A percentile compares a stretch with the other conserved stretches of the same genome.
Conservation (phyloP, 2,797 vertebrate genomes). For the Gobionotothen gibberifrons region DNA sequence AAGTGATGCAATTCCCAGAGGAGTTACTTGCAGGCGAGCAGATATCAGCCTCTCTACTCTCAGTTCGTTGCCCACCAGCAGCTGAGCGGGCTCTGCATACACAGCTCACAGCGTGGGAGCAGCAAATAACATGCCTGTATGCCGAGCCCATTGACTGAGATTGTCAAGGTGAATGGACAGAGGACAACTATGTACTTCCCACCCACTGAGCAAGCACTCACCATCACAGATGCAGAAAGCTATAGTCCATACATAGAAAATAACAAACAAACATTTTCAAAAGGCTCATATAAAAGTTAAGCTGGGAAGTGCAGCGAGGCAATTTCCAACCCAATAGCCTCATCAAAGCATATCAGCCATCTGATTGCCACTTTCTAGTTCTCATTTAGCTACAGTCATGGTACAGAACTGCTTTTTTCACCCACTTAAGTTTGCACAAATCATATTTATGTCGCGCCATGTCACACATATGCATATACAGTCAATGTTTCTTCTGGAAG, state of each 20-base stretch:
- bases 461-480: slow-evolving; percentile 57
- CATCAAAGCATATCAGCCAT: slow-evolving; percentile 43
- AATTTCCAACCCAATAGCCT: slow-evolving; percentile 38
- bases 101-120: slow-evolving; percentile 41
- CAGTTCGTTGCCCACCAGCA: slow-evolving; percentile 46
- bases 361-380: slow-evolving; percentile 52
- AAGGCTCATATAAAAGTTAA: slow-evolving; percentile 29
- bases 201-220: slow-evolving; percentile 25
- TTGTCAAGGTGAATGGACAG: slow-evolving; percentile 53
- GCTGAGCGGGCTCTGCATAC: slow-evolving; percentile 39
- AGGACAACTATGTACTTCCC: slow-evolving; percentile 35
- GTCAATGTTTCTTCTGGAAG: slow-evolving; percentile 52
- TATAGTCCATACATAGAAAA: slow-evolving; percentile 25
- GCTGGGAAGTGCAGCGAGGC: slow-evolving; percentile 10
- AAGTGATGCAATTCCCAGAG: slow-evolving; percentile 42
- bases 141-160: slow-evolving; percentile 35
- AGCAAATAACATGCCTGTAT: slow-evolving; percentile 40
- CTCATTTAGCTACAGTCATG: slow-evolving; percentile 43
- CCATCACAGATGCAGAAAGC: slow-evolving; percentile 15
- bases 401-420: slow-evolving; percentile 26
- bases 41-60: slow-evolving; percentile 42
- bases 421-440: slow-evolving; percentile 56
- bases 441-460: slow-evolving; percentile 51
- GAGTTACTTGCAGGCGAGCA: slow-evolving; percentile 37
- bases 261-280: slow-evolving; percentile 41